Conservation (phyloP, 2,888 invertebrate genomes). For the Chrysomela aeneicollis region DNA sequence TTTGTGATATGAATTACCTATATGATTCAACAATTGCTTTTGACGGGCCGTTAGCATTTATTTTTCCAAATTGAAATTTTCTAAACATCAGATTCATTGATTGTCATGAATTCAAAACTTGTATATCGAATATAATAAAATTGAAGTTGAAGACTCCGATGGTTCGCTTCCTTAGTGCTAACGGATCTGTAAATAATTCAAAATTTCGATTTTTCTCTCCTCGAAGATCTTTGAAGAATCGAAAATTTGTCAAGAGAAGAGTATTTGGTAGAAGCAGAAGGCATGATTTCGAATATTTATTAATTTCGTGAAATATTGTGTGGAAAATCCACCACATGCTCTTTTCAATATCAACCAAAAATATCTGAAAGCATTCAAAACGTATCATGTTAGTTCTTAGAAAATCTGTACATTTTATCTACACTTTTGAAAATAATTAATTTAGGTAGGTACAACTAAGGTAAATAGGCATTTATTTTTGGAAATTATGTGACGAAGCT, state of each 20-base stretch:
- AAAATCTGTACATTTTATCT: neutral
- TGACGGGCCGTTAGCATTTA: neutral
- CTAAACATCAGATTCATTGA: no score
- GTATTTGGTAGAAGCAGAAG: neutral
- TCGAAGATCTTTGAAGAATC: neutral
- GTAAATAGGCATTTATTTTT: conserved; percentile 10
- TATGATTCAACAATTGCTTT: neutral
- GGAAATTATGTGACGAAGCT: conserved; percentile 27
- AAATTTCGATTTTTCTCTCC: neutral
- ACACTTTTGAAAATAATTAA: neutral
- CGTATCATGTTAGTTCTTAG: neutral
- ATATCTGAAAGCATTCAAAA: conserved; percentile 4
- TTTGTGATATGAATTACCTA: neutral
- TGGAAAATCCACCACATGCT: neutral
- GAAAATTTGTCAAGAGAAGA: neutral
- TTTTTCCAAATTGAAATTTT: no score
- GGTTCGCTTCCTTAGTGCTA: neutral
- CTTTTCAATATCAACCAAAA: conserved; percentile 4
- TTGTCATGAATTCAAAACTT: neutral
- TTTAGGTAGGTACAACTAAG: neutral
- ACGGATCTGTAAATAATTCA: neutral
- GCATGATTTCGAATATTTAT: neutral
- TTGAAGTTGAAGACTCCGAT: neutral
- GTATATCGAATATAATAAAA: neutral
- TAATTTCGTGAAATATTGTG: neutral